A percentile compares a stretch with the other conserved stretches of the same genome.
phyloP scores from a whole-genome alignment of 30 jellyfish, hydroid and myxozoan species.

The Mastigias papua region DNA sequence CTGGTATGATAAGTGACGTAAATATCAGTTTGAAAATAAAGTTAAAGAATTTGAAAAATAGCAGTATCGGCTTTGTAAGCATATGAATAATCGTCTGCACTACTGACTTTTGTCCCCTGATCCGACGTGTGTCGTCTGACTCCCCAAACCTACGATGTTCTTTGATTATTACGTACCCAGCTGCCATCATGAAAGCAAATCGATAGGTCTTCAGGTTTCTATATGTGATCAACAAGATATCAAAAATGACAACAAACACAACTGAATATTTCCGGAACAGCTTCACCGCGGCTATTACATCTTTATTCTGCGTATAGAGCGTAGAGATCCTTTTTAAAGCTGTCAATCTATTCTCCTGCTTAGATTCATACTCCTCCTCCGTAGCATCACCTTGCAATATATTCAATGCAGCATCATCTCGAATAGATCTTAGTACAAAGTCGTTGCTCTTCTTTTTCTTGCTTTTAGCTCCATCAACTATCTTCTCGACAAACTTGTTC shows the following conservation, averaged over 20 bases:
- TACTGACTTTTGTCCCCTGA: slow-evolving; percentile 6
- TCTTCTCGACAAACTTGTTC: slow-evolving; percentile 11
- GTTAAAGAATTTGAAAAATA: slow-evolving; percentile 11
- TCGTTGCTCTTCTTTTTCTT: not conserved
- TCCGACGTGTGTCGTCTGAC: not conserved
- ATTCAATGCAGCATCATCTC: slow-evolving; percentile 21
- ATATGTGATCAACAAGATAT: slow-evolving; percentile 38
- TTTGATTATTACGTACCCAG: slow-evolving; percentile 15
- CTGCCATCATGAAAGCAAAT: slow-evolving; percentile 67
- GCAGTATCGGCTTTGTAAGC: slow-evolving; percentile 31
- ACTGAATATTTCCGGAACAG: slow-evolving; percentile 23
- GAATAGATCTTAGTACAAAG: slow-evolving; percentile 11
- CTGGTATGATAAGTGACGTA: slow-evolving; percentile 49
- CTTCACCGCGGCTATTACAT: slow-evolving; percentile 15
- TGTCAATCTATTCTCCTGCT: slow-evolving; percentile 19
- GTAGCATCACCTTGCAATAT: slow-evolving; percentile 36
- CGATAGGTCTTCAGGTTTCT: slow-evolving; percentile 55
- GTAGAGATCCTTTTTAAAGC: slow-evolving; percentile 2
- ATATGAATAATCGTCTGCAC: slow-evolving; percentile 36
- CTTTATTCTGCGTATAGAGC: slow-evolving; percentile 13
- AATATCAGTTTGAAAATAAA: slow-evolving; percentile 26
- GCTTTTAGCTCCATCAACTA: not conserved
- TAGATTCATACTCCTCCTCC: slow-evolving; percentile 48
- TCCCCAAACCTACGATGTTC: slow-evolving; percentile 26
- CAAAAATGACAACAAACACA: slow-evolving; percentile 27